Evolutionary conservation across 1,140 invertebrate genomes (phyloP).

Genomic region (Ptiloglossa arizonensis): DNA sequence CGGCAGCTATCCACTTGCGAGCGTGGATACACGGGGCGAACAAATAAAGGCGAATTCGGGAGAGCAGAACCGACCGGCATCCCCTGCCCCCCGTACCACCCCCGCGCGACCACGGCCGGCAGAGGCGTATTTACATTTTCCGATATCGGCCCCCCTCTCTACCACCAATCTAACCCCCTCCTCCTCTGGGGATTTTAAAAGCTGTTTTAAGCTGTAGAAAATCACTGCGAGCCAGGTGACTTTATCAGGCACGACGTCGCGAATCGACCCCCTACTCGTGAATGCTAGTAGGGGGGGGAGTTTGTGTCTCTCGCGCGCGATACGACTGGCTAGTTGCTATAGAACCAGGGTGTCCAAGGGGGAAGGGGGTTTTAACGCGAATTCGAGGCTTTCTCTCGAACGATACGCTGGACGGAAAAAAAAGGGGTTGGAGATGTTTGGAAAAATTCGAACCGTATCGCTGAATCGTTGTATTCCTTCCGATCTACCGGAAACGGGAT

Average conservation of each 20-base stretch:
- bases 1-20: slow-evolving; percentile 47
- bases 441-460: too few relatives aligned
- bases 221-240: slow-evolving; percentile 27
- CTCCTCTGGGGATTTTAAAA: slow-evolving; percentile 47
- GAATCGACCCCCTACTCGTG: slow-evolving; percentile 5
- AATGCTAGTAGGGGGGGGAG: too few relatives aligned
- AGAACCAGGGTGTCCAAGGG: too few relatives aligned
- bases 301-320: not conserved
- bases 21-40: slow-evolving; percentile 28
- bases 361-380: not conserved
- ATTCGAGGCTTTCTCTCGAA: not conserved
- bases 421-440: too few relatives aligned
- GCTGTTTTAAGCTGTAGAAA: slow-evolving; percentile 47
- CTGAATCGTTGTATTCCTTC: too few relatives aligned
- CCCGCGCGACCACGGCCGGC: not conserved
- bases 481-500: too few relatives aligned
- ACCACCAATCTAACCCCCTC: too few relatives aligned
- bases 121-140: slow-evolving; percentile 38
- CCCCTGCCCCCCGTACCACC: not conserved
- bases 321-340: not conserved
- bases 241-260: slow-evolving; percentile 41
- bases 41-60: slow-evolving; percentile 41
- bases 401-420: too few relatives aligned
- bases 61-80: not conserved
- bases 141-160: slow-evolving; percentile 40